phyloP scores from a whole-genome alignment of 2,797 vertebrate species.

The Peromyscus melanophrys region DNA sequence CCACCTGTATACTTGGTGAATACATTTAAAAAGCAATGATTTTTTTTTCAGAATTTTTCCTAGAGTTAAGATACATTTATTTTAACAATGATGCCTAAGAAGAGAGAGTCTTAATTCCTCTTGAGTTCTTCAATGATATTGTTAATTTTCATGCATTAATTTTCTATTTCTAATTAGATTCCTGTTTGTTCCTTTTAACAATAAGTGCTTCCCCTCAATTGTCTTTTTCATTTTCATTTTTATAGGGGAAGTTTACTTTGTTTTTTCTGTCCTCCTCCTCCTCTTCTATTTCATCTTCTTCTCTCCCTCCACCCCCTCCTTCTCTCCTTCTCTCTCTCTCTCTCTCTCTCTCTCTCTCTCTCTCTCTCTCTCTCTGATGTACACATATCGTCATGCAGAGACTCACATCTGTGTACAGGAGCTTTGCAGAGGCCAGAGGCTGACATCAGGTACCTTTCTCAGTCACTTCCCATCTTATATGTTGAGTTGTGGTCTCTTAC shows the following conservation, averaged over 20 bases:
- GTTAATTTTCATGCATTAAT: conserved; percentile 45
- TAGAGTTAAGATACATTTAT: conserved; percentile 9
- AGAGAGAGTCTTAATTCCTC: neutral
- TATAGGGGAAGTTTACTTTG: conserved; percentile 4
- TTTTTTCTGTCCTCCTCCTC: neutral
- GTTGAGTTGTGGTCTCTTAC: no score
- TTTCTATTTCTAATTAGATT: conserved; percentile 29
- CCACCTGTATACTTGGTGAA: neutral
- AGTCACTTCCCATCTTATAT: neutral
- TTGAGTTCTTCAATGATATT: neutral
- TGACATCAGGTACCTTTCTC: neutral
- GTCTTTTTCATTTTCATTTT: conserved; percentile 32
- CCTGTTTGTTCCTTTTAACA: neutral
- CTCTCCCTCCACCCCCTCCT: neutral
- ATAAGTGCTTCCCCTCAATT: neutral
- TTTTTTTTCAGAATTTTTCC: conserved; percentile 24
- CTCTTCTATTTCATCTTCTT: neutral
- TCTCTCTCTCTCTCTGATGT: no score
- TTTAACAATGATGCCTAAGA: conserved; percentile 43
- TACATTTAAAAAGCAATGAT: neutral
- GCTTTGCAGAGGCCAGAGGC: neutral
- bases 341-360: neutral
- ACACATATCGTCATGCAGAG: neutral
- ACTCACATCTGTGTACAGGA: neutral
- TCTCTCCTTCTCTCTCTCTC: no score